Evolutionary conservation across 2,797 vertebrate species (phyloP), one percentile per base, ranked within the genome.

Genomic region (Novumbra hubbsi): DNA sequence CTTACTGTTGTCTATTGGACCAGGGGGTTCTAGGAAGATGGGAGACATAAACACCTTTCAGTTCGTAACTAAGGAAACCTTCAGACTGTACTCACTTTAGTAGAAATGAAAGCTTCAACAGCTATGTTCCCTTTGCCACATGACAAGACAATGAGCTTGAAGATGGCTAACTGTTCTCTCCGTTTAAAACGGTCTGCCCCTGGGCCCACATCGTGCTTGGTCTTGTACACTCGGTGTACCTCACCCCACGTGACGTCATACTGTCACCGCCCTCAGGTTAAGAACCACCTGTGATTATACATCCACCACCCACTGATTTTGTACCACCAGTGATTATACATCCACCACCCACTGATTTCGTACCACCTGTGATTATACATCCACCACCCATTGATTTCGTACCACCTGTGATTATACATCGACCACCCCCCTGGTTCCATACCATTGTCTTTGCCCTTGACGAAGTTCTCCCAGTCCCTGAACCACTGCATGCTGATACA

Each of bases 401-500:
- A 57, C 17, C 9, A 16, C 55, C 55, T 64, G 14, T 67, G 30
- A n/a, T 32, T 38, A 66, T 66, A 57, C 72, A 57, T 64, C 28
- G 11, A 19, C 30, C 5, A 19, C 17, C 16, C 8, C 12, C 16
- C 16, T 48, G 0, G 32, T 0, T 14, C 71, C 84, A 85, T 92
- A 99, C 98, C 98, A 0, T 94, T 98, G 83, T 98, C 98, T 90
- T 96, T 99, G 73, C 96, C 98, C 88, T 99, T 99, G 84, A 99
- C 98, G 32, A 99, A 99, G 80, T 93, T 92, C 90, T 99, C 98
- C 98, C 98, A 99, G 85, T 99, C 98, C 0, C 98, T 94, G 91
- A 99, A 99, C 98, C 98, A 99, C 91, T 99, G 98, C 98, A 99
- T 99, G 91, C 96, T 98, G 91, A 99, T 97, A 67, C 97, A 99